Evolutionary conservation across 2,888 invertebrate genomes (phyloP).

Genomic region (Atherix ibis): DNA sequence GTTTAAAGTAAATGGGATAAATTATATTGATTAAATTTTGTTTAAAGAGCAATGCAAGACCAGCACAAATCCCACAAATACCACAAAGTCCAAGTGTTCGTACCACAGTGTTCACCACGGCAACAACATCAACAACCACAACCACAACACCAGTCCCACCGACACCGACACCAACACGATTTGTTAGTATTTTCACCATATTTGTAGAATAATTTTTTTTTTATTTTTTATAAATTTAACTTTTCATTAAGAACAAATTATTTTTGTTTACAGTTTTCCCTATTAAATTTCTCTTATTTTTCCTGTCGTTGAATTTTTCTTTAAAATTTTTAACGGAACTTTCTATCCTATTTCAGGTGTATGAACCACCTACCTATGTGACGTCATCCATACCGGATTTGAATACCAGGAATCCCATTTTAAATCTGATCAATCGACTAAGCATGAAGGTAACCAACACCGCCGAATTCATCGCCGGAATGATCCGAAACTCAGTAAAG

Average conservation of each 20-base stretch:
- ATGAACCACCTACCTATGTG: slow-evolving; percentile 1
- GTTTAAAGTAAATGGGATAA: no score
- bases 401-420: slow-evolving; percentile 15
- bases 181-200: neutral
- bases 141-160: neutral
- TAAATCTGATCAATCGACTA: slow-evolving; percentile 15
- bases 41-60: no score
- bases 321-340: no score
- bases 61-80: no score
- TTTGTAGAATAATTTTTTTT: neutral
- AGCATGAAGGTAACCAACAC: slow-evolving; percentile 16
- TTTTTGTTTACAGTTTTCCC: no score
- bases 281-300: no score
- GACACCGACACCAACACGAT: neutral
- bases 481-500: slow-evolving; percentile 12
- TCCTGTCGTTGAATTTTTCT: no score
- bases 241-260: no score
- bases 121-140: neutral
- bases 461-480: slow-evolving; percentile 16
- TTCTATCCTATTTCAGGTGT: no score
- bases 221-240: neutral
- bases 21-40: no score
- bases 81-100: no score
- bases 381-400: slow-evolving; percentile 2
- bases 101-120: neutral